phyloP scores from a whole-genome alignment of 2,113 vertebrate species.

The Dromiciops gliroides region DNA sequence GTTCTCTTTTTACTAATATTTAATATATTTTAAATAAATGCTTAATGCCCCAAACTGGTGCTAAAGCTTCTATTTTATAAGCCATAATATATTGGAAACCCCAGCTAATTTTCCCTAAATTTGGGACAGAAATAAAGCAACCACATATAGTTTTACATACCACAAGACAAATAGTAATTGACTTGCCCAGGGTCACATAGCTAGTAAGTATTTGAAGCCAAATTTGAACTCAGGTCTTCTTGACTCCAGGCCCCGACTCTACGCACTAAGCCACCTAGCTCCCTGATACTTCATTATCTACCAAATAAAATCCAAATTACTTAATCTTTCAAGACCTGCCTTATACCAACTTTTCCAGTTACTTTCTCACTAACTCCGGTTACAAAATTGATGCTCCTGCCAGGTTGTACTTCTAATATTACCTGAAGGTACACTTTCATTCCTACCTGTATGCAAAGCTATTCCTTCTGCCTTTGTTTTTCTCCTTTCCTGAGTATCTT shows the following conservation, averaged over 20 bases:
- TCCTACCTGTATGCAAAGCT: background rate
- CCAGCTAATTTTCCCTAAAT: too few relatives aligned
- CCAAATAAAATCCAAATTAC: background rate
- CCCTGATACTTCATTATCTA: background rate
- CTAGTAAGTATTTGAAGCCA: background rate
- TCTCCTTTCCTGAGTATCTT: background rate
- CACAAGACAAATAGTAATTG: too few relatives aligned
- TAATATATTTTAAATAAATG: too few relatives aligned
- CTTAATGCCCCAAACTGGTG: too few relatives aligned
- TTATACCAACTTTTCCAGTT: background rate
- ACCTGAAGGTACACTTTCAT: background rate
- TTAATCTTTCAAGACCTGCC: background rate
- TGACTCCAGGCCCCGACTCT: background rate
- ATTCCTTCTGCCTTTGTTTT: background rate
- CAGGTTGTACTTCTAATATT: background rate
- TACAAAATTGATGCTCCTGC: background rate
- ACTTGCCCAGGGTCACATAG: background rate
- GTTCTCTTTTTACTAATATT: too few relatives aligned
- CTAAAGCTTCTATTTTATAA: too few relatives aligned
- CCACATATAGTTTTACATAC: too few relatives aligned
- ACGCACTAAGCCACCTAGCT: background rate
- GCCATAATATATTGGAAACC: too few relatives aligned
- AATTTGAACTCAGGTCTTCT: background rate
- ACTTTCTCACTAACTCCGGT: background rate
- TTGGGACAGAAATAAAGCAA: too few relatives aligned